Evolutionary conservation across 2,888 invertebrate species (phyloP).

Genomic region (Acrobasis suavella): DNA sequence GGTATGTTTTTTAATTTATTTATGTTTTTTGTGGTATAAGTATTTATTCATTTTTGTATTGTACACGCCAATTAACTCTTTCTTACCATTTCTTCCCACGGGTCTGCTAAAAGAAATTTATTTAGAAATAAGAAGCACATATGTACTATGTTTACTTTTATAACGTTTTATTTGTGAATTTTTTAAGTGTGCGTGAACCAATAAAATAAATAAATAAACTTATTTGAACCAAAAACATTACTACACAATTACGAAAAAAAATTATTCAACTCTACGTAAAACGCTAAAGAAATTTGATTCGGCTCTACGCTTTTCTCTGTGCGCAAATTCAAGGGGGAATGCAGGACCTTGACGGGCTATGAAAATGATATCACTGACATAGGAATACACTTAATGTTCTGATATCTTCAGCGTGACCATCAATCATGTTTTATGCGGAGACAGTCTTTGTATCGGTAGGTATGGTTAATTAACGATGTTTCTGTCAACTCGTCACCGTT

Average conservation of each 20-base stretch:
- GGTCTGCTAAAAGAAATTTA: too few relatives aligned
- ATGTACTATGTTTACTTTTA: too few relatives aligned
- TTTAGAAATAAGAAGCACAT: too few relatives aligned
- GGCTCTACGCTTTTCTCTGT: slow-evolving; percentile 49
- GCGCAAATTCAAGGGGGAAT: slow-evolving; percentile 57
- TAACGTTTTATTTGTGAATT: too few relatives aligned
- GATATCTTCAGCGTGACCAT: slow-evolving; percentile 65
- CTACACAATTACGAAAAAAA: neutral
- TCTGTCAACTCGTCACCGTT: slow-evolving; percentile 12
- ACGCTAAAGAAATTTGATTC: slow-evolving; percentile 1
- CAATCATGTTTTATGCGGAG: slow-evolving; percentile 68
- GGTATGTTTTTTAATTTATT: too few relatives aligned
- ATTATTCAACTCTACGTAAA: neutral
- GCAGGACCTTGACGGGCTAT: slow-evolving; percentile 66
- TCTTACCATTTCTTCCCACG: too few relatives aligned
- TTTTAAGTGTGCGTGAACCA: too few relatives aligned
- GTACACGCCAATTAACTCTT: too few relatives aligned
- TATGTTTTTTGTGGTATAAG: too few relatives aligned
- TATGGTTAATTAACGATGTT: slow-evolving; percentile 56
- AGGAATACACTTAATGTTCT: slow-evolving; percentile 79
- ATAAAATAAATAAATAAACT: too few relatives aligned
- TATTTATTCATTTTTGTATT: too few relatives aligned
- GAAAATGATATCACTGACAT: slow-evolving; percentile 79
- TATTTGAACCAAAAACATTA: too few relatives aligned
- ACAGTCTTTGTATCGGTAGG: slow-evolving; percentile 45